These are phyloP conservation scores for Protula sp. DNA, from an alignment of 2,888 invertebrate genomes.

Conservation along the genomic window DNA sequence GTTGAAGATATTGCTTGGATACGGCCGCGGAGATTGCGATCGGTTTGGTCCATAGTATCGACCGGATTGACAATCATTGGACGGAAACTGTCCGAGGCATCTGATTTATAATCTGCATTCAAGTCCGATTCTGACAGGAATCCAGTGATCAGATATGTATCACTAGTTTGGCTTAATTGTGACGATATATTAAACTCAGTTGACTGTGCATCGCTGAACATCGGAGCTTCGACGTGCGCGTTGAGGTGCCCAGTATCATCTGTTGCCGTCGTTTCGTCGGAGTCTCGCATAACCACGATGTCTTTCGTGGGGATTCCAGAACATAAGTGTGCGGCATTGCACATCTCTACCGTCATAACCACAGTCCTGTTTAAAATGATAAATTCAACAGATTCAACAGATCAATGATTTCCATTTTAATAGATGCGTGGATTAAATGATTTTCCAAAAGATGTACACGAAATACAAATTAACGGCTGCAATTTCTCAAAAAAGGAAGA, in stretches of 20 bases:
- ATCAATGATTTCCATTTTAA: no score
- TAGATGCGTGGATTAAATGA: no score
- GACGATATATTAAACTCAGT: background rate
- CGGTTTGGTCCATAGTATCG: background rate
- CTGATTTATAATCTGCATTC: background rate
- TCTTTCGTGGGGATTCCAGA: background rate
- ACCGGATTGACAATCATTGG: background rate
- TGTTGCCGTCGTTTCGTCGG: background rate
- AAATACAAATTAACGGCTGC: no score
- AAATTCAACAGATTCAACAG: no score
- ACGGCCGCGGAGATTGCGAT: background rate
- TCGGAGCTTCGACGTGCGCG: background rate
- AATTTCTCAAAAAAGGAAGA: no score
- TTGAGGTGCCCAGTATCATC: background rate
- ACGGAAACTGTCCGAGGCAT: background rate
- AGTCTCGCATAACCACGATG: background rate
- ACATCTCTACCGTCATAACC: no score
- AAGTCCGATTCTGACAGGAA: background rate
- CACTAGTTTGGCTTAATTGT: slow-evolving; percentile 7
- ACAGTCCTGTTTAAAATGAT: no score
- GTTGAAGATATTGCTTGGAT: background rate
- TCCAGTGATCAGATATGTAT: slow-evolving; percentile 9
- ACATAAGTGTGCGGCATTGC: background rate
- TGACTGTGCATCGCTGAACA: background rate
- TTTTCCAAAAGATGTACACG: no score